Base-by-base conservation (phyloP, 2,888 invertebrate genomes). In the Amblyjoppa proteus region DNA sequence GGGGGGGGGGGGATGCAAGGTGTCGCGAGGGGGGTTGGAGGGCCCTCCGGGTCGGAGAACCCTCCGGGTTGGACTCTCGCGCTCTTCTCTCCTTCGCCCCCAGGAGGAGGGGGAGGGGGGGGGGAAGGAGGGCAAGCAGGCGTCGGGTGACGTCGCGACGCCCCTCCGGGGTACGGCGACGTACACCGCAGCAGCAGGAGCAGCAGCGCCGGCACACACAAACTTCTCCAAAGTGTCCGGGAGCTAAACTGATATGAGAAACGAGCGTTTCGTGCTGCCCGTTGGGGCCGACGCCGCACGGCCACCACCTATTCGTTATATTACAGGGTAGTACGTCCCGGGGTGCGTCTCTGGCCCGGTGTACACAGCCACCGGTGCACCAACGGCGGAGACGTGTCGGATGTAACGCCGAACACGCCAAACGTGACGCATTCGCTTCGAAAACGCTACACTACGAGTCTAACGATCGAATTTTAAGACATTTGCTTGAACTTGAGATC, bases 231-330 rank as follows among this genome's bases (percentile, higher is more conserved):
- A 93, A 93, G 93, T 94, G 94, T 94, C 93, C 64, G 79, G 80
- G 76, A 80, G 91, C 93, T 92, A 92, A 93, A 93, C 94, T 93
- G 93, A 93, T 93, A 94, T 94, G 94, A 94, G 94, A 93, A 93
- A 94, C 91, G 92, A 93, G 88, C 91, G 90, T 89, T 92, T 90
- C 94, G 94, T 94, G 94, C 92, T 92, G 91, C 90, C 93, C 93
- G 92, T 91, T 89, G 92, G 93, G 94, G 90, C 90, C 90, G 90
- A 90, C 91, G 90, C 89, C 86, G 83, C 85, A 78, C 84, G 89
- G 90, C 90, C 89, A 91, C 87, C 84, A 88, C 90, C 92, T 91
- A 92, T 92, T 91, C 91, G 92, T 92, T 92, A 93, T 90, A 89
- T 89, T 90, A 80, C 81, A 64, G 89, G 91, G 88, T 90, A 91